Base-by-base conservation (phyloP, 2,888 invertebrate species). In the Rotaria macrura region DNA sequence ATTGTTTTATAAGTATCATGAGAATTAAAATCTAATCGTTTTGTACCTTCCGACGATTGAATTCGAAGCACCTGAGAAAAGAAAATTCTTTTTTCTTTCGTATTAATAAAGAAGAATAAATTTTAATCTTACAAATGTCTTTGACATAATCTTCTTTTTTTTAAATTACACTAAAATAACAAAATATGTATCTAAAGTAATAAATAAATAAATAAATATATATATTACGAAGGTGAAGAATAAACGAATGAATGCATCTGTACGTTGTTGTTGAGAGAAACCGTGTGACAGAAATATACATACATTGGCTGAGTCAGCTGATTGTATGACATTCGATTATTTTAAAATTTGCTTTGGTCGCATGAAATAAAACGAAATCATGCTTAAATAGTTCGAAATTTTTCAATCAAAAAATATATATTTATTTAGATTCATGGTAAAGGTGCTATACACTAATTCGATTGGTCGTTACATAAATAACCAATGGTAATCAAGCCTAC, bases 11-110 rank as follows among this genome's bases (percentile, higher is more conserved):
- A 47, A 6, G 86, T 57, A 55, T 86, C 84, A 57, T 49, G 29
- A 54, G 49, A 14, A 72, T 23, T 49, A 7, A 86, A 10, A 20
- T 86, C 83, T 57, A 86, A n/a, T 9, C 86, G 54, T 57, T 86
- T 86, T 14, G 86, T 86, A n/a, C 86, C 86, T 49, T 84, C 84
- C 3, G 86, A 29, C 14, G 86, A 84, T 74, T 86, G 86, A 55
- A 86, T 38, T 17, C 86, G 52, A 17, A 86, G 43, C n/a, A 79
- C 52, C 86, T 86, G 6, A 1, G 7, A 65, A 65, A 52, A 52
- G 23, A 52, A 47, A 47, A 43, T 43, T 43, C 10, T 43, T 43
- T 43, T 43, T 43, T 43, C 10, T 43, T 43, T 9, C 3, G 49
- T 17, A 49, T 49, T 12, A 49, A 49, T 17, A 17, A 3, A 29